Percentiles rank a stretch among this genome's conserved stretches.
These are phyloP conservation scores for Chamaetylas fuelleborni DNA, from an alignment of 2,113 vertebrate genomes.

Conservation along the genomic window DNA sequence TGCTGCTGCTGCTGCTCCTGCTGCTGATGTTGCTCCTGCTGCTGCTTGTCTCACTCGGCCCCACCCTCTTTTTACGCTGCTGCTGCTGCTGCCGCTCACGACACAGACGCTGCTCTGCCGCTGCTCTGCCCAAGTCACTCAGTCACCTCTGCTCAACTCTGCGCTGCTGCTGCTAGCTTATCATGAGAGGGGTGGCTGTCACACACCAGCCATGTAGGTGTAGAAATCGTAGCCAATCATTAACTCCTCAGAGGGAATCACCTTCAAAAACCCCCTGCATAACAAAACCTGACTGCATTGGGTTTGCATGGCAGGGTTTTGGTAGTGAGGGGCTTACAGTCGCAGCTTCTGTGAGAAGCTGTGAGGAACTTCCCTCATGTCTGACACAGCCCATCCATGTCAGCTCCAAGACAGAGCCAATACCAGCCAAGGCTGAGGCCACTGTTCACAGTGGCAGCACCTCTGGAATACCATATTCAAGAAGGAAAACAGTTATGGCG, in stretches of 20 bases:
- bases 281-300: background rate
- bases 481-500: background rate
- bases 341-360: background rate
- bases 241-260: accelerated
- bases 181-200: background rate
- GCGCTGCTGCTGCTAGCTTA: background rate
- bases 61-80: too few species aligned
- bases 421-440: background rate
- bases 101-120: too few species aligned
- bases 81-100: too few species aligned
- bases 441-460: background rate
- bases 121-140: background rate
- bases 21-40: too few species aligned
- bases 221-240: too few species aligned
- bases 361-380: background rate
- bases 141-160: background rate
- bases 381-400: accelerated
- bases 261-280: background rate
- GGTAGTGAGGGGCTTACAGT: background rate
- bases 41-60: too few species aligned
- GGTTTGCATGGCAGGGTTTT: background rate
- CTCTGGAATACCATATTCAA: background rate
- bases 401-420: background rate
- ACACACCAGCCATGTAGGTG: background rate
- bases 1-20: too few species aligned